Percentiles rank a stretch among this genome's conserved stretches.
Evolutionary conservation across 92 coral and sea anemone species (phyloP).

Genomic region (Epizoanthus stellaris): DNA sequence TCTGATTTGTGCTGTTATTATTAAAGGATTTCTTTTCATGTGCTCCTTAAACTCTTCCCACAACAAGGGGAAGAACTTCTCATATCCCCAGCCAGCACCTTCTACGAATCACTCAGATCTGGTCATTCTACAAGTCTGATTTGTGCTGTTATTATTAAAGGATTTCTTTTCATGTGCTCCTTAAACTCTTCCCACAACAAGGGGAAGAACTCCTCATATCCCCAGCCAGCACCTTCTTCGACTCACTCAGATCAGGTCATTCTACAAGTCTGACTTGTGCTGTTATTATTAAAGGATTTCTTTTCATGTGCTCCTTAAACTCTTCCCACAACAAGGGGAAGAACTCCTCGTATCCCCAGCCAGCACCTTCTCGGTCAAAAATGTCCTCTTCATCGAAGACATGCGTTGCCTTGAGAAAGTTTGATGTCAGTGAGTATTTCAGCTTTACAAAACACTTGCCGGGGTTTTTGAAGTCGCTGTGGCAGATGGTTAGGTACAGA

Average conservation of each 20-base stretch:
- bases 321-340: slow-evolving; percentile 82
- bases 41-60: slow-evolving; percentile 77
- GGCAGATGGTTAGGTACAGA: slow-evolving; percentile 84
- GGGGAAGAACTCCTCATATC: slow-evolving; percentile 85
- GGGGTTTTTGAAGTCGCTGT: slow-evolving; percentile 76
- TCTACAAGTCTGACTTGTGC: slow-evolving; percentile 91
- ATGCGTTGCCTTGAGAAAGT: slow-evolving; percentile 88
- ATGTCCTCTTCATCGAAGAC: slow-evolving; percentile 86
- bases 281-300: slow-evolving; percentile 76
- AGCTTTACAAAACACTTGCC: slow-evolving; percentile 83
- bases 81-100: slow-evolving; percentile 83
- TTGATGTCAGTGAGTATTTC: slow-evolving; percentile 84
- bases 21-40: slow-evolving; percentile 70
- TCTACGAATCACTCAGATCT: background rate
- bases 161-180: slow-evolving; percentile 74
- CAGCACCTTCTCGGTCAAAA: slow-evolving; percentile 90
- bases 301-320: slow-evolving; percentile 73
- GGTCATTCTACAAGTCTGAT: slow-evolving; percentile 82
- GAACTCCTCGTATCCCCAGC: slow-evolving; percentile 94
- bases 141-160: slow-evolving; percentile 81
- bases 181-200: slow-evolving; percentile 70
- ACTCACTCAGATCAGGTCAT: slow-evolving; percentile 7
- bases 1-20: slow-evolving; percentile 85
- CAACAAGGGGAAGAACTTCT: slow-evolving; percentile 80
- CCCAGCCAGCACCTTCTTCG: slow-evolving; percentile 69